Evolutionary conservation across 2,888 invertebrate genomes (phyloP).

Genomic region (Hemaris fuciformis): DNA sequence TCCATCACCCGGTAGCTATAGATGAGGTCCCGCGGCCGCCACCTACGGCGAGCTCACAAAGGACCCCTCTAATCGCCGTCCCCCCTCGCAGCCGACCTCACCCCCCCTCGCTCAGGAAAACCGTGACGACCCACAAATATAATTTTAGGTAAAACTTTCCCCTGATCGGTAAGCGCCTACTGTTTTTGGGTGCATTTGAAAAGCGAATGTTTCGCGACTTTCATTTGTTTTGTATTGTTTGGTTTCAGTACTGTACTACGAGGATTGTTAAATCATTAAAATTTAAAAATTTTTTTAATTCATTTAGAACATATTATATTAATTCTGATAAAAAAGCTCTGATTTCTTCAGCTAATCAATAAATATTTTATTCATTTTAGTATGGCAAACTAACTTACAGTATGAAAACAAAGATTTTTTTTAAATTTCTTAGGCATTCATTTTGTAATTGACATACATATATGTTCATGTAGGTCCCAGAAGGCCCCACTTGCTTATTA

Average conservation of each 20-base stretch:
- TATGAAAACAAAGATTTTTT: too few species aligned
- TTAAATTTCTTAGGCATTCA: too few species aligned
- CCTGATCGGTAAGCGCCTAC: constrained; percentile 63
- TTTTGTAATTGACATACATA: too few species aligned
- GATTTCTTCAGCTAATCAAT: too few species aligned
- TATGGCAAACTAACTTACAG: too few species aligned
- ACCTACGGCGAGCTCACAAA: constrained; percentile 67
- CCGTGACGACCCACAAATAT: constrained; percentile 82
- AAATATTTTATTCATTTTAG: too few species aligned
- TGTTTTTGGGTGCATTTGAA: constrained; percentile 65
- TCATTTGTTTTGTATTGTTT: background rate
- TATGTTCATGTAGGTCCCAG: too few species aligned
- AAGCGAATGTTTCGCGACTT: constrained; percentile 33
- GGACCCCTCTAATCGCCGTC: constrained; percentile 75
- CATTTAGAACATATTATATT: too few species aligned
- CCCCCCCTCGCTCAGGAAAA: constrained; percentile 59
- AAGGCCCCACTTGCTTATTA: too few species aligned
- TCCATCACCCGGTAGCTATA: constrained; percentile 40
- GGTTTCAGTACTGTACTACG: background rate
- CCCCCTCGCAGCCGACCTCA: constrained; percentile 34
- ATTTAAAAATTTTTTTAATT: too few species aligned
- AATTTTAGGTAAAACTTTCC: constrained; percentile 80
- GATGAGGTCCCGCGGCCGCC: constrained; percentile 52
- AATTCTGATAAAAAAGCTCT: too few species aligned
- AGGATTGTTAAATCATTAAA: too few species aligned